phyloP scores from a whole-genome alignment of 2,888 invertebrate genomes.

The Pherbina coryleti region DNA sequence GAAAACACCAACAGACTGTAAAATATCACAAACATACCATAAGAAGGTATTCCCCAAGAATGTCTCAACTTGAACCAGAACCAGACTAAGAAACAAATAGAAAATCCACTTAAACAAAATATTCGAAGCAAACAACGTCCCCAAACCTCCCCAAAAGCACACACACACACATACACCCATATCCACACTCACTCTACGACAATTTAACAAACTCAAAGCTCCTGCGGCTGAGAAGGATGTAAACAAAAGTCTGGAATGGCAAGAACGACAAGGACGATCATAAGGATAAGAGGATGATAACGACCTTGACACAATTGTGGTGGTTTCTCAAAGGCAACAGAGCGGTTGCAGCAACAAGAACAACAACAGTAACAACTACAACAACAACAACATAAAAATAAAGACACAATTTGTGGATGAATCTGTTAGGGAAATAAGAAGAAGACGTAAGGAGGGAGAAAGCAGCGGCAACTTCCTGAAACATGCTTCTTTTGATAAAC shows the following conservation, averaged over 20 bases:
- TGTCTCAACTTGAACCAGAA: slow-evolving; percentile 33
- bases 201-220: not conserved
- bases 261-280: slow-evolving; percentile 11
- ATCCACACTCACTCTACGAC: not conserved
- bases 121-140: slow-evolving; percentile 3
- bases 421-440: not conserved
- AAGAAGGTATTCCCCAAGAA: slow-evolving; percentile 44
- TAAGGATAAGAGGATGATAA: slow-evolving; percentile 35
- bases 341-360: not conserved
- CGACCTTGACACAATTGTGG: slow-evolving; percentile 48
- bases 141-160: not conserved
- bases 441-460: not conserved
- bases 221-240: slow-evolving; percentile 13
- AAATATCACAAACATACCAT: not conserved
- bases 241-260: slow-evolving; percentile 16
- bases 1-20: slow-evolving; percentile 11
- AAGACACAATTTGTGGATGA: not conserved
- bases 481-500: slow-evolving; percentile 16
- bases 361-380: slow-evolving; percentile 8
- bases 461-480: not conserved
- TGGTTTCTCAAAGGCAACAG: slow-evolving; percentile 14
- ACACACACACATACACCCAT: not conserved
- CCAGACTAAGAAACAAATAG: slow-evolving; percentile 25
- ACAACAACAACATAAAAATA: slow-evolving; percentile 5
- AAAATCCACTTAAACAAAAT: slow-evolving; percentile 44